Percentiles rank a stretch among this genome's conserved stretches.
Evolutionary conservation across 2,113 vertebrate species (phyloP).

Genomic region (Odontophorus gujanensis): DNA sequence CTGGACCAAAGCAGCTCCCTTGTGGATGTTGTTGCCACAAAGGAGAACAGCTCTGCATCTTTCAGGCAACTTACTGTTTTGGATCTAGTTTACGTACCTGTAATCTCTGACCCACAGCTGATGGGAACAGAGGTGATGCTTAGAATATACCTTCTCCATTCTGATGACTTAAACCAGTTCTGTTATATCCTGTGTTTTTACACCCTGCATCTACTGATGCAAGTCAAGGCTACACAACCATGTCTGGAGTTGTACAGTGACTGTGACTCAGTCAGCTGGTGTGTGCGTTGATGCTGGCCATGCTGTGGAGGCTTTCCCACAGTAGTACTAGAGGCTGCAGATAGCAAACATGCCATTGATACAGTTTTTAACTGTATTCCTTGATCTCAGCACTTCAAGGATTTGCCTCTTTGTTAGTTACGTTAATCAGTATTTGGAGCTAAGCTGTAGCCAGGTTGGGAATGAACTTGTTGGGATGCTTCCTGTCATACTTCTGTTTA

Average conservation of each 20-base stretch:
- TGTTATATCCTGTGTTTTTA: background rate
- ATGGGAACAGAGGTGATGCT: background rate
- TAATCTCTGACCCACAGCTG: background rate
- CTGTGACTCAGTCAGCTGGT: background rate
- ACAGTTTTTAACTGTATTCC: background rate
- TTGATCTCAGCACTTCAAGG: constrained; percentile 19
- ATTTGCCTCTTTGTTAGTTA: background rate
- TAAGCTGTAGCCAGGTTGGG: background rate
- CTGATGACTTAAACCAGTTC: background rate
- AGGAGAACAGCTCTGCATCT: background rate
- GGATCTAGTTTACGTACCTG: background rate
- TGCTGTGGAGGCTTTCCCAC: background rate
- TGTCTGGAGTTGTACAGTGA: background rate
- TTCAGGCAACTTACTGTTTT: background rate
- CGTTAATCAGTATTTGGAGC: background rate
- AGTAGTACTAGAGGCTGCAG: background rate
- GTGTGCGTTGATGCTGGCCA: background rate
- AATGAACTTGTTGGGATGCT: background rate
- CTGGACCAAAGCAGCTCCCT: background rate
- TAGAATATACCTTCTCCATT: background rate
- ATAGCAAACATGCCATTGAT: background rate
- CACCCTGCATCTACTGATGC: background rate
- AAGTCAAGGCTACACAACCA: background rate
- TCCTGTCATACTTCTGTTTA: background rate
- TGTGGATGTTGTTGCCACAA: background rate